A percentile compares a stretch with the other conserved stretches of the same genome.
Evolutionary conservation across 2,888 invertebrate genomes (phyloP).

Genomic region (Melieria picta): DNA sequence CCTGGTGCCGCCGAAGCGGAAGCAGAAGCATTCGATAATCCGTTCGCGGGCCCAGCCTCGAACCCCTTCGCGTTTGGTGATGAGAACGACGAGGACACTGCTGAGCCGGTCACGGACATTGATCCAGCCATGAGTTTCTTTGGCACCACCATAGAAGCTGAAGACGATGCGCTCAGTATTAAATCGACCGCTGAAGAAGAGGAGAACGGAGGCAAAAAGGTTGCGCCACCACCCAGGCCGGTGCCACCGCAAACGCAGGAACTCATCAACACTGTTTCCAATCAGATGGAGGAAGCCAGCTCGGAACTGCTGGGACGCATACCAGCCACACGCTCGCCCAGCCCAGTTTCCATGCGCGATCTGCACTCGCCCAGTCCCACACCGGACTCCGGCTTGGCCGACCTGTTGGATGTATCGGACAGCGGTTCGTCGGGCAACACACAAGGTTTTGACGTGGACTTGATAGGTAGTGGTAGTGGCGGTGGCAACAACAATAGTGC

Average conservation of each 20-base stretch:
- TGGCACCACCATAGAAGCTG: constrained; percentile 66
- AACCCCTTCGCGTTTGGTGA: constrained; percentile 76
- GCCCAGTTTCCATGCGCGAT: constrained; percentile 84
- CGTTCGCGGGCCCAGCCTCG: constrained; percentile 69
- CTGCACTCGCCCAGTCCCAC: constrained; percentile 88
- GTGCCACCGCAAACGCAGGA: constrained; percentile 84
- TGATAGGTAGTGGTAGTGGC: constrained; percentile 49
- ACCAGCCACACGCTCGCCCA: constrained; percentile 86
- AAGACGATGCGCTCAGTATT: constrained; percentile 61
- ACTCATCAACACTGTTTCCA: constrained; percentile 84
- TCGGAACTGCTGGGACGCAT: constrained; percentile 84
- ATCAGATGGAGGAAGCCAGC: constrained; percentile 88
- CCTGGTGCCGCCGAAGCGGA: constrained; percentile 56
- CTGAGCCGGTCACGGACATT: constrained; percentile 49
- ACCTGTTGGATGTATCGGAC: constrained; percentile 73
- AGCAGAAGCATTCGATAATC: constrained; percentile 72
- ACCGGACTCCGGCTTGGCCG: constrained; percentile 73
- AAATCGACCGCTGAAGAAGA: constrained; percentile 59
- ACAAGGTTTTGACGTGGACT: constrained; percentile 56
- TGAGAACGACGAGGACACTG: constrained; percentile 50
- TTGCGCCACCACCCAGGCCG: constrained; percentile 67
- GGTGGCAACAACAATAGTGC: constrained; percentile 34
- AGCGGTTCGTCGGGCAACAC: constrained; percentile 57
- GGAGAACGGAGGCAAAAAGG: constrained; percentile 51
- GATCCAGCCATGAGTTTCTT: constrained; percentile 66